Evolutionary conservation across 2,797 vertebrate species (phyloP).

Genomic region (Tokudaia tokunoshimensis): DNA sequence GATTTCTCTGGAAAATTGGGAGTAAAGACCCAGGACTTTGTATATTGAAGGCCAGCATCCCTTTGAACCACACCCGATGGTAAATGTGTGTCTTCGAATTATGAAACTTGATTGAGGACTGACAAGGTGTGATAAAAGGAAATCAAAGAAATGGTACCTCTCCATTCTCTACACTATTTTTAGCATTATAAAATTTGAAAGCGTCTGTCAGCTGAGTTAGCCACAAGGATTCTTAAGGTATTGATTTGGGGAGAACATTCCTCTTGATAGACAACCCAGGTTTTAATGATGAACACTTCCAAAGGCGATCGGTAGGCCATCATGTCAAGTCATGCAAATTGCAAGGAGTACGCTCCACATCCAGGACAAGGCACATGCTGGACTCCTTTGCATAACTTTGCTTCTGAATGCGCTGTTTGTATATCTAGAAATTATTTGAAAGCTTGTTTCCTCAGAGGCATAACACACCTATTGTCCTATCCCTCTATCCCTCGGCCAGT

Average conservation of each 20-base stretch:
- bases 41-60: slow-evolving; percentile 75
- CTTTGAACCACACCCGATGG: slow-evolving; percentile 69
- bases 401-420: slow-evolving; percentile 53
- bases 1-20: slow-evolving; percentile 13
- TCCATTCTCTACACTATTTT: slow-evolving; percentile 74
- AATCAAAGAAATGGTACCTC: slow-evolving; percentile 73
- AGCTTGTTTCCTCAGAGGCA: slow-evolving; percentile 12
- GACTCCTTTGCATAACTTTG: slow-evolving; percentile 2
- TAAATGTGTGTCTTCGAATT: slow-evolving; percentile 74
- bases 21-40: slow-evolving; percentile 67
- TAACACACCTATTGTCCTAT: slow-evolving; percentile 45
- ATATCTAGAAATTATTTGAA: slow-evolving; percentile 62
- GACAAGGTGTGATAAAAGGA: slow-evolving; percentile 78
- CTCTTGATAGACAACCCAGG: slow-evolving; percentile 69
- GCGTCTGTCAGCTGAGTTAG: slow-evolving; percentile 66
- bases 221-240: slow-evolving; percentile 76
- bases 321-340: slow-evolving; percentile 62
- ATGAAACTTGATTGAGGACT: slow-evolving; percentile 71
- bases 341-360: background rate
- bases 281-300: slow-evolving; percentile 72
- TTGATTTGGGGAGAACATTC: slow-evolving; percentile 71
- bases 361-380: background rate
- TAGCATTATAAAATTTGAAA: slow-evolving; percentile 79
- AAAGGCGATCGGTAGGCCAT: slow-evolving; percentile 48
- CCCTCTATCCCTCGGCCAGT: slow-evolving; percentile 50